Conservation (phyloP, 2,888 invertebrate genomes). For the Flexamia atlantica region DNA sequence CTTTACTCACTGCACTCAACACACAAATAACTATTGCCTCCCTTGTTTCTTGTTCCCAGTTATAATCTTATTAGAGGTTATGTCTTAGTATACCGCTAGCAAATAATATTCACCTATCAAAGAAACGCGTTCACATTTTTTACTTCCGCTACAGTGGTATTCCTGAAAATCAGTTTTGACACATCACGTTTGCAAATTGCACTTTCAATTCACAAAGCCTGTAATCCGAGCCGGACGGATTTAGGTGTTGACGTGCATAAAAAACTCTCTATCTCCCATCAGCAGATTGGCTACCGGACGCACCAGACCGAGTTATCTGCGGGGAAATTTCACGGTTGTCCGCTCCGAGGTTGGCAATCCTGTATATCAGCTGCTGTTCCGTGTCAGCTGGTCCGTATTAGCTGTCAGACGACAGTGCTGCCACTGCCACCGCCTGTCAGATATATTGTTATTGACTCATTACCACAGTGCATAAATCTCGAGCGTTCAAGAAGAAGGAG, state of each 20-base stretch:
- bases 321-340: conserved; percentile 46
- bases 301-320: conserved; percentile 23
- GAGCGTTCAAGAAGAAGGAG: conserved; percentile 1
- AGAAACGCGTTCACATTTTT: too few relatives aligned
- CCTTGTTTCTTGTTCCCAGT: too few relatives aligned
- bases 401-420: conserved; percentile 39
- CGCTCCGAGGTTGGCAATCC: conserved; percentile 28
- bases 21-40: too few relatives aligned
- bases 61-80: too few relatives aligned
- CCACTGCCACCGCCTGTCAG: conserved; percentile 35
- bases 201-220: background rate
- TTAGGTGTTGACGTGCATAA: conserved; percentile 12
- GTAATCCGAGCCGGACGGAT: conserved; percentile 1
- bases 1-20: too few relatives aligned
- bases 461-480: conserved; percentile 53
- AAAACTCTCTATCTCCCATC: conserved; percentile 3
- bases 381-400: conserved; percentile 43
- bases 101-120: too few relatives aligned
- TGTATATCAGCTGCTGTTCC: conserved; percentile 46
- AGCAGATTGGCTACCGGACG: conserved; percentile 7
- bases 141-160: too few relatives aligned
- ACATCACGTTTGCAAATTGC: too few relatives aligned
- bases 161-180: too few relatives aligned
- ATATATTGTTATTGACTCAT: conserved; percentile 59
- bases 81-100: too few relatives aligned